A percentile compares a stretch with the other conserved stretches of the same genome.
Conservation (phyloP, 2,113 vertebrate genomes). For the Aplodontia rufa region DNA sequence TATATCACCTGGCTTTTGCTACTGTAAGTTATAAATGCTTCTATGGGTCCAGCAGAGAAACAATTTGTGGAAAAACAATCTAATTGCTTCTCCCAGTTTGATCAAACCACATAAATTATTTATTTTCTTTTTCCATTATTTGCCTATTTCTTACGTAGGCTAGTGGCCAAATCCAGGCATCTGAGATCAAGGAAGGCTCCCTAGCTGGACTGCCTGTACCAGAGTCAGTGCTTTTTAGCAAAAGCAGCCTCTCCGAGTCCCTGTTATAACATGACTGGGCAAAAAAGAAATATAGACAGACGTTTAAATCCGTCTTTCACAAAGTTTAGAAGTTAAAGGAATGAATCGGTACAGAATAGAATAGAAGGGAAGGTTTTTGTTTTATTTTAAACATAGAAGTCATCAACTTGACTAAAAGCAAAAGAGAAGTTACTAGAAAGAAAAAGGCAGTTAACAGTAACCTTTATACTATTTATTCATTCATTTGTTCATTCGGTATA, state of each 20-base stretch:
- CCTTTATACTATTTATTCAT: neutral
- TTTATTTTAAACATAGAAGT: neutral
- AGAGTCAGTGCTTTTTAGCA: neutral
- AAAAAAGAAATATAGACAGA: conserved; percentile 11
- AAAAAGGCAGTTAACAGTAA: conserved; percentile 11
- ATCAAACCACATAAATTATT: too few species aligned
- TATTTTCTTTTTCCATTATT: too few species aligned
- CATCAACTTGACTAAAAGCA: neutral
- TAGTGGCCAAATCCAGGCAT: too few species aligned
- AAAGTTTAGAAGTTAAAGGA: neutral
- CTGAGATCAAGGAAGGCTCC: too few species aligned
- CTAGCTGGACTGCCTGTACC: too few species aligned
- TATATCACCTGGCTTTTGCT: too few species aligned
- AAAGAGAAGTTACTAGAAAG: neutral
- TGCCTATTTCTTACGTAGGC: too few species aligned
- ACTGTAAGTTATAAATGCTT: too few species aligned
- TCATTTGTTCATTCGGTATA: neutral
- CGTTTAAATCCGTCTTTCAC: conserved; percentile 10
- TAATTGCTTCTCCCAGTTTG: too few species aligned
- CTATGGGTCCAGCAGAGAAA: too few species aligned
- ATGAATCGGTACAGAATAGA: neutral
- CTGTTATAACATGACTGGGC: neutral
- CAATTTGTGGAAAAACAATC: too few species aligned
- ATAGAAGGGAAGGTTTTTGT: neutral
- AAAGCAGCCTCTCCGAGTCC: neutral